phyloP scores from a whole-genome alignment of 2,113 vertebrate genomes.

The Chinchilla lanigera region DNA sequence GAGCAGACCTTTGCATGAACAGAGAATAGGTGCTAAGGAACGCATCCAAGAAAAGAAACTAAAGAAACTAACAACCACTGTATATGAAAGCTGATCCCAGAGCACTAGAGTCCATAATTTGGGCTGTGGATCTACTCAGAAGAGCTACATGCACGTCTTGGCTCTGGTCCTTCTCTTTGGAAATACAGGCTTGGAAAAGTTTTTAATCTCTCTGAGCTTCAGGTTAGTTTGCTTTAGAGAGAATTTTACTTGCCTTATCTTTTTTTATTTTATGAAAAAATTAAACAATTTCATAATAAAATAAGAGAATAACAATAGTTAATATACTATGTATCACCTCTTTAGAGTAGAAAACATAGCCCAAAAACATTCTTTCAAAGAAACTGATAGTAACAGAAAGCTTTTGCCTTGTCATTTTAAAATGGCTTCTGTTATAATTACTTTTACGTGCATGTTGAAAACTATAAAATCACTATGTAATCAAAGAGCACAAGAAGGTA shows the following conservation, averaged over 20 bases:
- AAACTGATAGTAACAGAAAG: neutral
- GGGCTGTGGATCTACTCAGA: neutral
- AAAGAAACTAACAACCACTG: neutral
- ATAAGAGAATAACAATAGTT: neutral
- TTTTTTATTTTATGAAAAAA: neutral
- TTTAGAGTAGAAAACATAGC: neutral
- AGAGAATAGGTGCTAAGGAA: neutral
- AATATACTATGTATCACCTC: neutral
- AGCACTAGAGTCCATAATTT: neutral
- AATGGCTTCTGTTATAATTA: constrained; percentile 27
- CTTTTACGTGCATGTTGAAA: constrained; percentile 41
- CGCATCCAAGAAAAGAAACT: neutral
- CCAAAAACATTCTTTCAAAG: neutral
- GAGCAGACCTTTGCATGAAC: neutral
- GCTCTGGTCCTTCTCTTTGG: constrained; percentile 10
- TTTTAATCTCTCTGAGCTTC: constrained; percentile 15
- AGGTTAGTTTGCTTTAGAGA: constrained; percentile 38
- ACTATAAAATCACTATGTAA: neutral
- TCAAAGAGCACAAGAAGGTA: constrained; percentile 5
- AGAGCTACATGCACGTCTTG: constrained; percentile 1
- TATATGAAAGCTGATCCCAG: neutral
- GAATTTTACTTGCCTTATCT: neutral
- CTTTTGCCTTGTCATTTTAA: neutral
- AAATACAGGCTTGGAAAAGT: neutral
- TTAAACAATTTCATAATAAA: no score